These are phyloP conservation scores for Apostichopus japonicus DNA, from an alignment of 35 echinoderm and acorn worm species.

Conservation along the genomic window DNA sequence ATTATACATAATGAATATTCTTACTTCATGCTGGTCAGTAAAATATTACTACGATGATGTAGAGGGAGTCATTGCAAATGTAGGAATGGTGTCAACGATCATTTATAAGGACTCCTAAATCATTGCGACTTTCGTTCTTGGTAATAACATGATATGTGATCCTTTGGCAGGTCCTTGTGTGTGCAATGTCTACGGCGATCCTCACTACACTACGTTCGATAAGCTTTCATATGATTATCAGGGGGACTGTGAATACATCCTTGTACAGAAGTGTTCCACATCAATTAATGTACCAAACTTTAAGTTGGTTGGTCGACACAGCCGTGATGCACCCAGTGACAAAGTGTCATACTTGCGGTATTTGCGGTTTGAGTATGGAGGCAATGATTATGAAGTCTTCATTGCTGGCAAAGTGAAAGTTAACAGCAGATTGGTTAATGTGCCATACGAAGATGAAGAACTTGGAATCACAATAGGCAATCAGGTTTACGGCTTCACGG, in stretches of 20 bases:
- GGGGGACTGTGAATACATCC: constrained; percentile 82
- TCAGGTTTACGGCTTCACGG: neutral
- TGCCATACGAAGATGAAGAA: neutral
- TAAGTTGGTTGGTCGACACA: neutral
- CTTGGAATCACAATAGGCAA: neutral
- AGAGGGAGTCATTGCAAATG: too few species aligned
- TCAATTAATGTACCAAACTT: neutral
- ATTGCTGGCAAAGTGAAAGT: neutral
- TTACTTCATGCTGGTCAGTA: too few species aligned
- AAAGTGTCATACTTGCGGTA: neutral
- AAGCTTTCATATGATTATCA: constrained; percentile 75
- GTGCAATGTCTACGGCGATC: constrained; percentile 79
- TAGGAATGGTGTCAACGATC: too few species aligned
- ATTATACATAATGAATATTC: too few species aligned
- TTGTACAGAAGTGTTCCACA: constrained; percentile 32
- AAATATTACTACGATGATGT: too few species aligned
- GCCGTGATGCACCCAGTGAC: neutral
- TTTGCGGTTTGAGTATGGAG: neutral
- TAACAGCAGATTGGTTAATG: neutral
- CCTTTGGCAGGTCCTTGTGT: constrained; percentile 22
- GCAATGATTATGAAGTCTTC: neutral
- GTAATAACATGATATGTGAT: neutral
- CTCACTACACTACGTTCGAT: constrained; percentile 81
- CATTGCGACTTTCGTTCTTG: too few species aligned
- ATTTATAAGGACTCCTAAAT: too few species aligned